Evolutionary conservation across 2,113 vertebrate genomes (phyloP), one percentile per base, ranked within the genome.

Genomic region (Stegastes partitus): DNA sequence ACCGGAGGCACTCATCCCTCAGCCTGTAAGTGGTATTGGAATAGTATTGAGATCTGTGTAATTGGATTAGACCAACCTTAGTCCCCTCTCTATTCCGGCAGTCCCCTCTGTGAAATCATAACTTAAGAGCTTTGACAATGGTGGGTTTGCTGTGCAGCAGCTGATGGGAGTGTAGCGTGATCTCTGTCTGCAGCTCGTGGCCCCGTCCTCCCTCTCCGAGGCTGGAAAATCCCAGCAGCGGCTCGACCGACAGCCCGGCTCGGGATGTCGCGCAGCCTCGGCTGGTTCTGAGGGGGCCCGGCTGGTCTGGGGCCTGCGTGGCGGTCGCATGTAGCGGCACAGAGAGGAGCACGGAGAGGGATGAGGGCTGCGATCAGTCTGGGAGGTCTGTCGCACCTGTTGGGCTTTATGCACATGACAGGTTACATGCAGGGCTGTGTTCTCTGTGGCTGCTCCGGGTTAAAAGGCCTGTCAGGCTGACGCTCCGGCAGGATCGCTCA

Each of bases 11-110:
- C 70, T 72, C 74, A 68, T 86, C 78, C 77, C 74, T 83, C 81
- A 84, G 81, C 68, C 66, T 71, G 51, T 65, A 65, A 87, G 77
- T 77, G 72, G 74, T 88, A 81, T 85, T 89, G 89, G 84, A 88
- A 86, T 56, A 84, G 70, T 83, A 91, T 75, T 86, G 85, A 86
- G 85, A 91, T 89, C 79, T 91, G 84, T 91, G 85, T 89, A 91
- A 91, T 86, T 92, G 90, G 87, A 93, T 91, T 89, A 91, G 37
- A 68, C 74, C 82, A 82, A 91, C 89, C 87, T 89, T 85, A 85
- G 79, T 79, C 73, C 86, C 83, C 62, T 77, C 81, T 87, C 76
- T 74, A 87, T 91, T 88, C 79, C 83, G 64, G 65, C 66, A 87
- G 73, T 64, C 61, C 68, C 66, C 37, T 90, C 81, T 91, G 87